Conservation (phyloP, 2,113 vertebrate genomes). For the Pollimyrus isidori region DNA sequence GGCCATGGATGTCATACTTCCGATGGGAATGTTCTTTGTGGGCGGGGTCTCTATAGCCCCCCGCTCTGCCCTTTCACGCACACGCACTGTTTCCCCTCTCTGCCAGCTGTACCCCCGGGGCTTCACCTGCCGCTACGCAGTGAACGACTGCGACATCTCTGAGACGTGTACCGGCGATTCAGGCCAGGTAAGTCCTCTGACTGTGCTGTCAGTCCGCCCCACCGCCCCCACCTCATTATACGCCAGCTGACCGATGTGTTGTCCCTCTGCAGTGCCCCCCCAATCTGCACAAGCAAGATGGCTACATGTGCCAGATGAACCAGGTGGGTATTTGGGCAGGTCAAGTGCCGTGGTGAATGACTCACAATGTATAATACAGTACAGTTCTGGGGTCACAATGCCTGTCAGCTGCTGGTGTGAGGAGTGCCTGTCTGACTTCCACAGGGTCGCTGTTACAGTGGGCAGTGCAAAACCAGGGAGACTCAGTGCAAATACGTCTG, state of each 20-base stretch:
- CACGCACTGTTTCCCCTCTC: slow-evolving; percentile 15
- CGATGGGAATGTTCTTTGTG: neutral
- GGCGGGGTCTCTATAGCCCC: neutral
- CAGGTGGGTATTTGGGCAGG: slow-evolving; percentile 64
- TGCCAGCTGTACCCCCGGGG: slow-evolving; percentile 85
- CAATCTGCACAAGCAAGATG: slow-evolving; percentile 98
- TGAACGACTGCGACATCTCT: slow-evolving; percentile 91
- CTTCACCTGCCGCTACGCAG: slow-evolving; percentile 82
- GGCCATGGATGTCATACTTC: neutral
- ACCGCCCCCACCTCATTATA: too few relatives aligned
- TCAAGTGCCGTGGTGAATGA: too few relatives aligned
- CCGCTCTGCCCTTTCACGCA: neutral
- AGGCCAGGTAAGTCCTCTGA: slow-evolving; percentile 71
- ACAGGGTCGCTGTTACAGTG: slow-evolving; percentile 91
- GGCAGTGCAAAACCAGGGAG: slow-evolving; percentile 94
- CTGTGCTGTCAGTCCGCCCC: neutral
- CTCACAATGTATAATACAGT: neutral
- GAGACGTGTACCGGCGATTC: slow-evolving; percentile 92
- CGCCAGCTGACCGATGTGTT: neutral
- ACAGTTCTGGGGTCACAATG: neutral
- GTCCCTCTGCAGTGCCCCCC: slow-evolving; percentile 77
- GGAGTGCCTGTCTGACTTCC: slow-evolving; percentile 9
- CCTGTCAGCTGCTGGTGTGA: neutral
- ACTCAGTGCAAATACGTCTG: slow-evolving; percentile 97
- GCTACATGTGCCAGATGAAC: slow-evolving; percentile 83